These are phyloP conservation scores for Cygnus buccinator DNA, from an alignment of 2,113 vertebrate genomes.

Conservation along the genomic window DNA sequence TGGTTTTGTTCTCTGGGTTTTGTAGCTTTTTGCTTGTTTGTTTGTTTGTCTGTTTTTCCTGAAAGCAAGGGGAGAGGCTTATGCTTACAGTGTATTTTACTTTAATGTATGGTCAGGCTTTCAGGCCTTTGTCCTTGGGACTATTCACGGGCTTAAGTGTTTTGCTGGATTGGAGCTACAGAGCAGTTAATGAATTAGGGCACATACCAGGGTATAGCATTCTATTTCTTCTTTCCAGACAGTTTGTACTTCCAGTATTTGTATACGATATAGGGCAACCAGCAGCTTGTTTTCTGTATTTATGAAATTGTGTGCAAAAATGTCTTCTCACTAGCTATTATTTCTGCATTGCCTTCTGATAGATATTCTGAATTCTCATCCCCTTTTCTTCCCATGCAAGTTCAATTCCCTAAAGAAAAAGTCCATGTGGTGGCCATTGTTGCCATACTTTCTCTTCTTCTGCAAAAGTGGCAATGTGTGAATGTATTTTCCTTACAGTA, in stretches of 20 bases:
- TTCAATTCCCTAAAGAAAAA: background rate
- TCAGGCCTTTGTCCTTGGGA: conserved; percentile 65
- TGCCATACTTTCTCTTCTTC: background rate
- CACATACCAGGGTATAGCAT: conserved; percentile 50
- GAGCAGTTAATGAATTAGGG: conserved; percentile 63
- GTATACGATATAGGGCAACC: background rate
- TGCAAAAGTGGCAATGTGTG: background rate
- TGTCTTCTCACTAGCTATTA: background rate
- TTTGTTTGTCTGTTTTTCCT: background rate
- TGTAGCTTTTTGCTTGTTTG: background rate
- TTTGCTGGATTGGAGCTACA: conserved; percentile 67
- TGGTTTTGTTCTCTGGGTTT: conserved; percentile 48
- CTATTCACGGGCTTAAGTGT: conserved; percentile 69
- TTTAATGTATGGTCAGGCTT: conserved; percentile 69
- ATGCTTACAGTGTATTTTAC: conserved; percentile 60
- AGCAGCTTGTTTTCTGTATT: background rate
- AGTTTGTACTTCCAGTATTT: conserved; percentile 39
- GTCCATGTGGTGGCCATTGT: background rate
- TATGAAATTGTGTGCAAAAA: background rate
- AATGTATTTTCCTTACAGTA: background rate
- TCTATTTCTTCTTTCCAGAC: conserved; percentile 53
- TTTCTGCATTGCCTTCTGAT: background rate
- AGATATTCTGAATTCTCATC: background rate
- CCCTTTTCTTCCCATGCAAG: background rate
- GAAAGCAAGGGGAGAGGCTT: conserved; percentile 56